phyloP scores from a whole-genome alignment of 1,140 invertebrate genomes.

The Drosophila kanapiae region DNA sequence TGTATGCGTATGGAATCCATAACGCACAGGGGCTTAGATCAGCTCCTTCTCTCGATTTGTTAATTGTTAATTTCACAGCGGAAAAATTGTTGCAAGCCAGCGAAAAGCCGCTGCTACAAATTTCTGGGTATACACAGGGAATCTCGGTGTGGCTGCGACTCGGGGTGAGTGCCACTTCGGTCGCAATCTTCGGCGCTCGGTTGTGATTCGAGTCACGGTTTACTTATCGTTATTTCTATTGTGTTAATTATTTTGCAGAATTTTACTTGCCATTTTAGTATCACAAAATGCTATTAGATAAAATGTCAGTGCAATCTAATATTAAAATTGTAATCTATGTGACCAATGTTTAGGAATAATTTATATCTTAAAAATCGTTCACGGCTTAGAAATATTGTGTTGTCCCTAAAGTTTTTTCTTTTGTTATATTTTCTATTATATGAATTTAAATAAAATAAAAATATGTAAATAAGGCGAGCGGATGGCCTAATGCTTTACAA shows the following conservation, averaged over 20 bases:
- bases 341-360: not conserved
- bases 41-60: not conserved
- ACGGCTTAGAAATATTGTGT: not conserved
- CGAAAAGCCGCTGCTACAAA: conserved; percentile 32
- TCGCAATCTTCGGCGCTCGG: not conserved
- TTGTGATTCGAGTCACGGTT: conserved; percentile 3
- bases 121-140: conserved; percentile 34
- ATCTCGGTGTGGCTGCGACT: not conserved
- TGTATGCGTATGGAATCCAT: conserved; percentile 7
- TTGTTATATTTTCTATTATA: too few species aligned
- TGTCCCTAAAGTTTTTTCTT: not conserved
- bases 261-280: rapidly evolving
- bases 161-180: not conserved
- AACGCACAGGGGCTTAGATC: not conserved
- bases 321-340: not conserved
- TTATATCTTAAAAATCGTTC: not conserved
- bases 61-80: conserved; percentile 20
- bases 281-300: not conserved
- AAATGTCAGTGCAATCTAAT: not conserved
- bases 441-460: too few species aligned
- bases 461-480: too few species aligned
- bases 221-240: not conserved
- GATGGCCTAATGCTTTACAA: too few species aligned
- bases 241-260: not conserved
- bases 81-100: conserved; percentile 28